phyloP scores from a whole-genome alignment of 1,140 invertebrate species.

The Ceratitis capitata region DNA sequence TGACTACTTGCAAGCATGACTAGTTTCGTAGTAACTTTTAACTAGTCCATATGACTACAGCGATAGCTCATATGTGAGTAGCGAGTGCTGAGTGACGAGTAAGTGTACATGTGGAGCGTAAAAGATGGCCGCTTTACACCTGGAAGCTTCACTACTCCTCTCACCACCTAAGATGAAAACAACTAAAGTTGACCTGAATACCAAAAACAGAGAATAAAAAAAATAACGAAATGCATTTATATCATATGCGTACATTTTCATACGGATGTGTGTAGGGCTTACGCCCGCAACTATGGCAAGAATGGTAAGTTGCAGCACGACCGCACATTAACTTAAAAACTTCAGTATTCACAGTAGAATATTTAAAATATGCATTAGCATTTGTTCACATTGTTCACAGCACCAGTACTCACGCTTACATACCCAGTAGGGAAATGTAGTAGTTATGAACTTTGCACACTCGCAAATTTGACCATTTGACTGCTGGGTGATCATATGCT shows the following conservation, averaged over 20 bases:
- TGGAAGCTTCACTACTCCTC: not conserved
- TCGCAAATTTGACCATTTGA: too few species aligned
- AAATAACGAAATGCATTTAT: too few species aligned
- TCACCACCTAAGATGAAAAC: not conserved
- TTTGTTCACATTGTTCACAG: not conserved
- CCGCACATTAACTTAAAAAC: conserved; percentile 28
- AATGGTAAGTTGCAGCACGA: not conserved
- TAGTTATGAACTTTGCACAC: too few species aligned
- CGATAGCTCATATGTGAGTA: not conserved
- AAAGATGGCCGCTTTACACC: not conserved
- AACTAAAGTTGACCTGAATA: conserved; percentile 16
- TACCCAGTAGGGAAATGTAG: too few species aligned
- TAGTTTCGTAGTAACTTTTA: too few species aligned
- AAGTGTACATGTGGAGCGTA: not conserved
- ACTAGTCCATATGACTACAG: too few species aligned
- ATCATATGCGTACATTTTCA: too few species aligned
- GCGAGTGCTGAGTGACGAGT: not conserved
- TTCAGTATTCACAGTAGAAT: not conserved
- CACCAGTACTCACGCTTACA: too few species aligned
- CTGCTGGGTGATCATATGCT: too few species aligned
- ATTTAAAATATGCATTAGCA: not conserved
- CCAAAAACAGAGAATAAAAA: not conserved
- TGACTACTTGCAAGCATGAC: too few species aligned
- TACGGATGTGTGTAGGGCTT: not conserved
- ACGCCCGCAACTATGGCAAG: not conserved